Evolutionary conservation across 1,140 invertebrate species (phyloP).

Genomic region (Popillia japonica): DNA sequence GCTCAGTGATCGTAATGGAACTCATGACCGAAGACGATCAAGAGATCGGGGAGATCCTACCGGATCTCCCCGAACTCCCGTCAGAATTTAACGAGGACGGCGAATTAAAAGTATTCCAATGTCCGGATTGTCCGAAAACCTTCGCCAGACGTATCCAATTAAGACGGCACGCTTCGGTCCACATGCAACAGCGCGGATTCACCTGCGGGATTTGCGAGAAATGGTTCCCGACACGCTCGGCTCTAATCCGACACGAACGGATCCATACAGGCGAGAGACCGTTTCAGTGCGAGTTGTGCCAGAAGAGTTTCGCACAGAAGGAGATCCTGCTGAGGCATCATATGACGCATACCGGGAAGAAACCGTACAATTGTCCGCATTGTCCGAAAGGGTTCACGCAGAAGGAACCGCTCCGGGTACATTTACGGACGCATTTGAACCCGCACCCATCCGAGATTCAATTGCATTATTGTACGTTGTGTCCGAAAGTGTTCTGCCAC

Average conservation of each 20-base stretch:
- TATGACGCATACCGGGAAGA: conserved; percentile 85
- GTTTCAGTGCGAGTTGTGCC: conserved; percentile 76
- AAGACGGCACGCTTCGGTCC: conserved; percentile 69
- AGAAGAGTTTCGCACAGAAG: conserved; percentile 77
- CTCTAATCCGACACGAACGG: conserved; percentile 78
- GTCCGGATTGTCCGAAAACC: conserved; percentile 67
- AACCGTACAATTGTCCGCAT: conserved; percentile 80
- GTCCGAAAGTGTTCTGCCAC: conserved; percentile 74
- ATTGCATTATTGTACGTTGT: conserved; percentile 72
- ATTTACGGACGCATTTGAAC: conserved; percentile 69
- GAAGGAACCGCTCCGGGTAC: conserved; percentile 70
- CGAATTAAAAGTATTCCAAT: conserved; percentile 67
- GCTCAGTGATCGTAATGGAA: conserved; percentile 61
- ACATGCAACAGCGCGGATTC: conserved; percentile 68
- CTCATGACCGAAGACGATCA: conserved; percentile 58
- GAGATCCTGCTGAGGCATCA: conserved; percentile 84
- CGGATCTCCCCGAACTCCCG: not conserved
- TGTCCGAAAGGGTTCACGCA: conserved; percentile 80
- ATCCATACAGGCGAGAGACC: conserved; percentile 82
- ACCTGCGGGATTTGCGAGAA: conserved; percentile 77
- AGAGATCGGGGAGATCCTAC: conserved; percentile 42
- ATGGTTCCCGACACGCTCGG: conserved; percentile 82
- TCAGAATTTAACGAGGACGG: conserved; percentile 56
- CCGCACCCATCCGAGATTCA: conserved; percentile 66
- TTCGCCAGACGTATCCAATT: conserved; percentile 67